These are phyloP conservation scores for Rhea americana DNA, from an alignment of 2,113 vertebrate species.

Conservation along the genomic window DNA sequence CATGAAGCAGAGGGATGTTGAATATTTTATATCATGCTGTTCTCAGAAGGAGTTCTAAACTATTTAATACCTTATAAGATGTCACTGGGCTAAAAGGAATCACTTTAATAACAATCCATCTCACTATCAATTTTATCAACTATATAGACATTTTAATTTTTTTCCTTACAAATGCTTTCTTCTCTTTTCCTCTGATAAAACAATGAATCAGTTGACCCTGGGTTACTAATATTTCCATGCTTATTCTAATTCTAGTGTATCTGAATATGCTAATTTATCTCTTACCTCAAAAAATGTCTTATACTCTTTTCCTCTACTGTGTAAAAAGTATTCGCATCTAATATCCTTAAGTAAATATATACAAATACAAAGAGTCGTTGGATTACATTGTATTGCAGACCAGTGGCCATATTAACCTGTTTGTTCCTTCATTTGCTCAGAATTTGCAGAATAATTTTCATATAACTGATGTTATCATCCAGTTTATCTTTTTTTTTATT, in stretches of 20 bases:
- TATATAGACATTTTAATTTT: not conserved
- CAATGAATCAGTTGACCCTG: constrained; percentile 16
- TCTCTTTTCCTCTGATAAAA: constrained; percentile 4
- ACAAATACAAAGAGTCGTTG: not conserved
- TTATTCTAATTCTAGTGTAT: not conserved
- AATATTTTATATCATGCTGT: constrained; percentile 57
- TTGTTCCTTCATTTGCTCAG: not conserved
- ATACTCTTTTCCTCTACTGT: not conserved
- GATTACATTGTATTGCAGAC: not conserved
- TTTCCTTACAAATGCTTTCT: not conserved
- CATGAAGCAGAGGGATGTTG: not conserved
- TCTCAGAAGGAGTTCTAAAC: constrained; percentile 47
- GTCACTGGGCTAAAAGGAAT: constrained; percentile 37
- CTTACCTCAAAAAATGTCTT: not conserved
- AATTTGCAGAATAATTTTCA: not conserved
- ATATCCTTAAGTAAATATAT: not conserved
- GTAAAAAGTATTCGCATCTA: not conserved
- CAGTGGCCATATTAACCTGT: not conserved
- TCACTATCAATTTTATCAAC: constrained; percentile 34
- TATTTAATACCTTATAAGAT: constrained; percentile 48
- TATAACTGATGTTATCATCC: not conserved
- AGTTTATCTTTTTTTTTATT: not conserved
- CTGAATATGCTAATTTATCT: constrained; percentile 9
- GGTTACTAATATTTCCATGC: constrained; percentile 18
- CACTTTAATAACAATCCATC: constrained; percentile 52